These are phyloP conservation scores for Episyrphus balteatus DNA, from an alignment of 1,140 invertebrate species.

Conservation along the genomic window DNA sequence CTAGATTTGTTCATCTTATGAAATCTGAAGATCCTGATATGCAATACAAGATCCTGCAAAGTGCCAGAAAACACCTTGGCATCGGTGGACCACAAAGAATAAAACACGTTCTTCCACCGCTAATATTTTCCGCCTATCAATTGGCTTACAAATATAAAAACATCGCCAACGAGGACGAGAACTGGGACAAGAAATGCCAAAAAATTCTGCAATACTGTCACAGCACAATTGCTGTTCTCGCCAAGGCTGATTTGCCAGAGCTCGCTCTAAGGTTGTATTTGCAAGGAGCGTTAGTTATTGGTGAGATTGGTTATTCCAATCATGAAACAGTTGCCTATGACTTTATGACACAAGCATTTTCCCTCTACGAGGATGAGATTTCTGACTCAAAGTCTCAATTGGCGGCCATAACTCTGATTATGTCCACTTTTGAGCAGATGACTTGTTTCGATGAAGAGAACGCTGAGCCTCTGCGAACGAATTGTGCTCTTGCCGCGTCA, in stretches of 20 bases:
- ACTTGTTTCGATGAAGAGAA: slow-evolving; percentile 91
- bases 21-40: slow-evolving; percentile 77
- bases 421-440: slow-evolving; percentile 91
- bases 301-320: slow-evolving; percentile 85
- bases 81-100: slow-evolving; percentile 79
- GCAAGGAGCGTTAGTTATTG: slow-evolving; percentile 88
- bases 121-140: slow-evolving; percentile 91
- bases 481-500: slow-evolving; percentile 86
- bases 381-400: slow-evolving; percentile 95
- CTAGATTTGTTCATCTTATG: slow-evolving; percentile 83
- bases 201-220: slow-evolving; percentile 98
- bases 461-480: slow-evolving; percentile 89
- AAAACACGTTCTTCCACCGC: slow-evolving; percentile 84
- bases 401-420: slow-evolving; percentile 89
- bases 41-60: slow-evolving; percentile 82
- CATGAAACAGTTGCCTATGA: slow-evolving; percentile 96
- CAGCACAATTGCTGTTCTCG: slow-evolving; percentile 82
- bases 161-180: slow-evolving; percentile 75
- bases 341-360: slow-evolving; percentile 96
- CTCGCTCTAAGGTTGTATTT: slow-evolving; percentile 86
- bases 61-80: slow-evolving; percentile 82
- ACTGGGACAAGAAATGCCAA: slow-evolving; percentile 97
- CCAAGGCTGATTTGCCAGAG: slow-evolving; percentile 89
- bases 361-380: slow-evolving; percentile 97
- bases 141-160: slow-evolving; percentile 77